phyloP scores from a whole-genome alignment of 2,888 invertebrate species.

The Pachliopta kotzebuea region DNA sequence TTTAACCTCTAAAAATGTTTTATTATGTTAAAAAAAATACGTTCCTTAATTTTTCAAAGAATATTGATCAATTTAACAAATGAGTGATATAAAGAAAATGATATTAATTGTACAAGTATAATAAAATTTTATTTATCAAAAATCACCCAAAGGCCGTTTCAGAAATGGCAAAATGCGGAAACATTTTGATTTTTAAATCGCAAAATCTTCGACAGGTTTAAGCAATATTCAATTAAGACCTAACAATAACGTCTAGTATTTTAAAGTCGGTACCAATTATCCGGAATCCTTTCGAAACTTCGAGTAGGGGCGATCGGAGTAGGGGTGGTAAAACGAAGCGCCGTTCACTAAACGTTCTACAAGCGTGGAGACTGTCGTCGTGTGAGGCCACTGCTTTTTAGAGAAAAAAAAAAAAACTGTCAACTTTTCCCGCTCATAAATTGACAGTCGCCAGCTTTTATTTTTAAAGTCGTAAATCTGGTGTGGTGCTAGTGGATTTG shows the following conservation, averaged over 20 bases:
- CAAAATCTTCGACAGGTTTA: slow-evolving; percentile 43
- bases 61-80: too few relatives aligned
- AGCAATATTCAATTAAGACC: slow-evolving; percentile 63
- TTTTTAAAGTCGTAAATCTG: slow-evolving; percentile 35
- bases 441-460: slow-evolving; percentile 36
- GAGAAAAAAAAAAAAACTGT: slow-evolving; percentile 45
- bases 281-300: slow-evolving; percentile 69
- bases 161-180: not conserved
- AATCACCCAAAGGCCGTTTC: slow-evolving; percentile 8
- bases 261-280: slow-evolving; percentile 55
- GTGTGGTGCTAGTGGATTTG: slow-evolving; percentile 42
- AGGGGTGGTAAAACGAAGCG: slow-evolving; percentile 76
- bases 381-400: slow-evolving; percentile 53
- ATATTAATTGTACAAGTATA: not conserved
- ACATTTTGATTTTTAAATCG: slow-evolving; percentile 1
- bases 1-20: too few relatives aligned
- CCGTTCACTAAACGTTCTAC: slow-evolving; percentile 60
- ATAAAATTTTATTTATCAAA: slow-evolving; percentile 9
- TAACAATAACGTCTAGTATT: slow-evolving; percentile 45
- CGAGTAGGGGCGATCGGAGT: slow-evolving; percentile 66
- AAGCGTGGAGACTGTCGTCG: slow-evolving; percentile 58
- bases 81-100: not conserved
- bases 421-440: slow-evolving; percentile 33
- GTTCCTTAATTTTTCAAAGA: too few relatives aligned
- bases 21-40: too few relatives aligned